These are phyloP conservation scores for Helicorthomorpha holstii DNA, from an alignment of 1,140 invertebrate genomes.

Conservation along the genomic window DNA sequence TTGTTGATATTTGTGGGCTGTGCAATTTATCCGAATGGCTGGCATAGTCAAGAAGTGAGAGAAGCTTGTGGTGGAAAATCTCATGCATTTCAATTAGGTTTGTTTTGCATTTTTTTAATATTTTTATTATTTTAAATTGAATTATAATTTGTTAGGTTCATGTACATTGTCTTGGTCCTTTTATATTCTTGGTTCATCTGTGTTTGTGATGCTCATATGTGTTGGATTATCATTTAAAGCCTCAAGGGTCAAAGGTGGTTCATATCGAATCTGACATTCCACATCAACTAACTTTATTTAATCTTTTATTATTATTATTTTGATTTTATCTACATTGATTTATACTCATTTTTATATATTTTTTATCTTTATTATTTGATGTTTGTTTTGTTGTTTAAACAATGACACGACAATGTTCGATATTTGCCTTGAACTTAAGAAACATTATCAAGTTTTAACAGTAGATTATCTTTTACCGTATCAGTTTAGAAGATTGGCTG, in stretches of 20 bases:
- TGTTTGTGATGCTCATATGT: conserved; percentile 35
- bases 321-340: no score
- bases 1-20: conserved; percentile 40
- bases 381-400: no score
- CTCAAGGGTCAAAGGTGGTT: conserved; percentile 29
- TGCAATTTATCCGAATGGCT: conserved; percentile 46
- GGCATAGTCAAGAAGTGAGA: conserved; percentile 45
- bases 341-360: no score
- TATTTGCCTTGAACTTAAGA: no score
- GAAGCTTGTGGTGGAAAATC: conserved; percentile 44
- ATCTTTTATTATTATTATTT: no score
- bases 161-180: conserved; percentile 44
- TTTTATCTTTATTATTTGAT: no score
- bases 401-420: no score
- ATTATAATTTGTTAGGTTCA: conserved; percentile 30
- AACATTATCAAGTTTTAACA: no score
- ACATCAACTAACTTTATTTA: no score
- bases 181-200: conserved; percentile 35
- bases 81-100: conserved; percentile 44
- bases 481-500: no score
- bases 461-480: no score
- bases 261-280: conserved; percentile 25
- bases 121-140: conserved; percentile 8
- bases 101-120: conserved; percentile 7
- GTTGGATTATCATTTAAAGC: conserved; percentile 40